Conservation (phyloP, 2,113 vertebrate species). For the Grus americana region DNA sequence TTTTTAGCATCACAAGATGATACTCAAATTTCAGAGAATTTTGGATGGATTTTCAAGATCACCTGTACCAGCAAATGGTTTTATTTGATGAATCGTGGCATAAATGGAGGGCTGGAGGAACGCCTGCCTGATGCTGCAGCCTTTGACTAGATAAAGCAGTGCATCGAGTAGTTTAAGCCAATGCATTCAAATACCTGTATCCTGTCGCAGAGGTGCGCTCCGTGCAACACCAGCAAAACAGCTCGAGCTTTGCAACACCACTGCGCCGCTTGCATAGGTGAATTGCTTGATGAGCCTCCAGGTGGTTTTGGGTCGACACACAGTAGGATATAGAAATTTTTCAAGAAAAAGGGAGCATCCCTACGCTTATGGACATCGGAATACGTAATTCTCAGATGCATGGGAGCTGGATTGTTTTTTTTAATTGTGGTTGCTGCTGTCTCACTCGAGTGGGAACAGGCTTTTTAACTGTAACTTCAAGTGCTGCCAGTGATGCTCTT, state of each 20-base stretch:
- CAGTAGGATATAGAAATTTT: neutral
- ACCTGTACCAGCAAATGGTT: neutral
- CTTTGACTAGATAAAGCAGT: neutral
- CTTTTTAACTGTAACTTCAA: neutral
- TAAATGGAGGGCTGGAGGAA: neutral
- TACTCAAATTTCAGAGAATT: neutral
- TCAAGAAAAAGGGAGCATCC: neutral
- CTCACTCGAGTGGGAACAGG: neutral
- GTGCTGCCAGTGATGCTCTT: neutral
- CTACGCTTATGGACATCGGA: accelerated
- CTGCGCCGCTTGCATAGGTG: accelerated
- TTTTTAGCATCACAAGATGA: neutral
- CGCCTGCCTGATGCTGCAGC: neutral
- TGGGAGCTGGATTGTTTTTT: neutral
- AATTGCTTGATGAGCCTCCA: neutral
- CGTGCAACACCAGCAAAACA: neutral
- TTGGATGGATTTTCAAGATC: neutral
- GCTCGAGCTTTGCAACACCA: neutral
- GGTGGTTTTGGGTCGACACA: accelerated
- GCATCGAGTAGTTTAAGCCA: neutral
- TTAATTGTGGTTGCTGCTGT: neutral
- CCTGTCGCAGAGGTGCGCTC: neutral
- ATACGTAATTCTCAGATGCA: neutral
- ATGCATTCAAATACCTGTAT: accelerated
- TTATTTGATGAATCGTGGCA: accelerated